phyloP scores from a whole-genome alignment of 2,797 vertebrate genomes.

The Lagodon rhomboides region DNA sequence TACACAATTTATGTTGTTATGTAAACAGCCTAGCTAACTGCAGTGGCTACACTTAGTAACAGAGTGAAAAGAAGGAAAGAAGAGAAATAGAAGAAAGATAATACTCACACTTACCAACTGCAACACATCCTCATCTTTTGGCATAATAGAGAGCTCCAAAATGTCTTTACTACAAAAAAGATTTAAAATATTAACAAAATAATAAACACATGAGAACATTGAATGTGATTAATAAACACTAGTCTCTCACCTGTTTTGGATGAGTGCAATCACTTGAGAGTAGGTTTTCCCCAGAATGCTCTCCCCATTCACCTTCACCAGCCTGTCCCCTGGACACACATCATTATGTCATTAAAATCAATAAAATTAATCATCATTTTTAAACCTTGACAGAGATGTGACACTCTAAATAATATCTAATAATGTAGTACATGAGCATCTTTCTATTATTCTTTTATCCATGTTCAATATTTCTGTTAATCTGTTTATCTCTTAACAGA shows the following conservation, averaged over 20 bases:
- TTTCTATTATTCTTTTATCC: no score
- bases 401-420: no score
- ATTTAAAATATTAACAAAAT: background rate
- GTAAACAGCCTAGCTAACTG: background rate
- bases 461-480: no score
- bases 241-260: slow-evolving; percentile 93
- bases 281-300: slow-evolving; percentile 96
- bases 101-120: slow-evolving; percentile 96
- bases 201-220: background rate
- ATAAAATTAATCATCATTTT: no score
- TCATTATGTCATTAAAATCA: no score
- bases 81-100: slow-evolving; percentile 71
- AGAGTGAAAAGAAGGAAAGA: slow-evolving; percentile 36
- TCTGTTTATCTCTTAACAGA: no score
- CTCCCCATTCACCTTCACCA: slow-evolving; percentile 96
- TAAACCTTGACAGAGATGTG: no score
- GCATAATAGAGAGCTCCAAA: slow-evolving; percentile 96
- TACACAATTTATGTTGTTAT: background rate
- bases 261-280: slow-evolving; percentile 95
- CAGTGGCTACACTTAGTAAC: background rate
- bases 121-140: slow-evolving; percentile 96
- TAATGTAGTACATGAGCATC: no score
- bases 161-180: slow-evolving; percentile 85
- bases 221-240: background rate
- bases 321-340: slow-evolving; percentile 89